Evolutionary conservation across 2,113 vertebrate genomes (phyloP).

Genomic region (Muntiacus reevesi): DNA sequence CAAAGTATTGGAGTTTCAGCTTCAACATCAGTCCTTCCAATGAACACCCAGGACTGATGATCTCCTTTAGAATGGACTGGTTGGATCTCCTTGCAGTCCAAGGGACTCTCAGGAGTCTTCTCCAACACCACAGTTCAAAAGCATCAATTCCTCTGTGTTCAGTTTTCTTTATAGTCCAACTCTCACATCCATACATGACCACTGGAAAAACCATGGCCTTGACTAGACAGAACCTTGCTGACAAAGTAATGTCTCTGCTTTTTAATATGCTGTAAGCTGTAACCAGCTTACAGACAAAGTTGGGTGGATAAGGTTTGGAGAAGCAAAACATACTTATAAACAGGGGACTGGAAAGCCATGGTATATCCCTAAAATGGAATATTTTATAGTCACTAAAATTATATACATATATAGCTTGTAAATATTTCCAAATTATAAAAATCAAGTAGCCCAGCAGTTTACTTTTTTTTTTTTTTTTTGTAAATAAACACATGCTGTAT

Average conservation of each 20-base stretch:
- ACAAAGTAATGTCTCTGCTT: neutral
- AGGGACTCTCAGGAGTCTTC: neutral
- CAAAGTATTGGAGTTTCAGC: no score
- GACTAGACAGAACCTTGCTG: neutral
- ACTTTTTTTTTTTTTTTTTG: neutral
- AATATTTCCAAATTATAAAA: neutral
- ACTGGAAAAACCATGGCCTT: neutral
- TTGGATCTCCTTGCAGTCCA: neutral
- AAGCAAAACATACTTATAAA: neutral
- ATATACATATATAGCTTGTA: neutral
- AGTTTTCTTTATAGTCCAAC: neutral
- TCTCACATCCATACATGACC: neutral
- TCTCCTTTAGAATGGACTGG: neutral
- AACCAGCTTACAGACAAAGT: neutral
- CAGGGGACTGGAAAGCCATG: neutral
- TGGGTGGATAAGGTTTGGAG: neutral
- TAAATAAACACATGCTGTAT: neutral
- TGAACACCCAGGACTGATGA: no score
- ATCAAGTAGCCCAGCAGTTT: neutral
- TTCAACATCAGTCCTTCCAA: no score
- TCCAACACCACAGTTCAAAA: neutral
- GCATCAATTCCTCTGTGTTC: rapidly evolving
- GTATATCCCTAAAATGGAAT: neutral
- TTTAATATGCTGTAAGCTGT: neutral
- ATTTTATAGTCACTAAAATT: neutral